A percentile compares a stretch with the other conserved stretches of the same genome.
Conservation (phyloP, 2,888 invertebrate genomes). For the Pristionchus maxplancki region DNA sequence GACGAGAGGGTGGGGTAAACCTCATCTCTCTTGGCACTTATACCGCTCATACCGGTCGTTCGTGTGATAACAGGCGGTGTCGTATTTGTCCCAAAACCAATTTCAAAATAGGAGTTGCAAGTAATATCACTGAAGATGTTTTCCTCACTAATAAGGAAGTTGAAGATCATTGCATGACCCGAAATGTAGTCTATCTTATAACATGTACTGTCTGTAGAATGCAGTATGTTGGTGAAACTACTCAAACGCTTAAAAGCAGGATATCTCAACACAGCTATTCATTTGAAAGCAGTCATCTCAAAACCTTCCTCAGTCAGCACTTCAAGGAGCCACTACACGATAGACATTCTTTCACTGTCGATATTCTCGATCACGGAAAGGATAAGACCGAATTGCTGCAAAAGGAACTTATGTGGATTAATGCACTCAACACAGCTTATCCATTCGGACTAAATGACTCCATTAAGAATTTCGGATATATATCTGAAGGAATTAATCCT, state of each 20-base stretch:
- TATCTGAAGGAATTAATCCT: constrained; percentile 25
- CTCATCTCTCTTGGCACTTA: background rate
- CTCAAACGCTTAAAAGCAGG: background rate
- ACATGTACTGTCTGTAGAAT: constrained; percentile 9
- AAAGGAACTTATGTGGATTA: constrained; percentile 33
- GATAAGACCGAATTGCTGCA: background rate
- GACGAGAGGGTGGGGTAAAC: background rate
- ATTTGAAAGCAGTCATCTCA: background rate
- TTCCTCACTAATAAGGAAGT: background rate
- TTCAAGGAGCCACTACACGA: background rate
- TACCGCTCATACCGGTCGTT: background rate
- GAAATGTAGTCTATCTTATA: background rate
- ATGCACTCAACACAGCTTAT: constrained; percentile 35
- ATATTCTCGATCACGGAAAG: constrained; percentile 20
- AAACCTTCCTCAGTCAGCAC: background rate
- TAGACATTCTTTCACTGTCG: background rate
- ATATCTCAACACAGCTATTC: constrained; percentile 26
- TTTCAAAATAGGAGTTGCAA: background rate
- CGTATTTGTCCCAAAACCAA: background rate
- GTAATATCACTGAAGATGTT: background rate
- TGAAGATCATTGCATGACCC: background rate
- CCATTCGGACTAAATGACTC: constrained; percentile 11
- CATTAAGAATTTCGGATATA: no score
- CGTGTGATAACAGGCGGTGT: background rate
- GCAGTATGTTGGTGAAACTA: constrained; percentile 38